These are phyloP conservation scores for Ailuropoda melanoleuca DNA, from an alignment of 2,113 vertebrate species.

Conservation along the genomic window DNA sequence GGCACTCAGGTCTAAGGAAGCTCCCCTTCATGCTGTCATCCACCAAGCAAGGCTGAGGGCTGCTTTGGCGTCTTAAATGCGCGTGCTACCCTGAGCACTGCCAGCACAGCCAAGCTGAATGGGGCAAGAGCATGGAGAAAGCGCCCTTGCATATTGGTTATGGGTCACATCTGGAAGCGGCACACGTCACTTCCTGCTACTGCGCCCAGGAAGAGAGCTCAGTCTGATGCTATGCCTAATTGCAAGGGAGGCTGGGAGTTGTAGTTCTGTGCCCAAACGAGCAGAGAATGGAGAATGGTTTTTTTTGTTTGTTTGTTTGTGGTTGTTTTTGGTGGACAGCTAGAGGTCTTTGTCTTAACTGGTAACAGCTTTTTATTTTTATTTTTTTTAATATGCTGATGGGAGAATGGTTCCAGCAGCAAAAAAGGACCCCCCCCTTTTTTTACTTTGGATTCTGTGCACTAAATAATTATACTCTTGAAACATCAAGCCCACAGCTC, in stretches of 20 bases:
- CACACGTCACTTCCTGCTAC: not conserved
- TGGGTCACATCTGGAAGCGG: not conserved
- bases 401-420: not conserved
- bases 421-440: not conserved
- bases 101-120: not conserved
- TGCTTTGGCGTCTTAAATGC: not conserved
- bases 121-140: not conserved
- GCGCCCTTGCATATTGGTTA: not conserved
- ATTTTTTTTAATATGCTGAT: not conserved
- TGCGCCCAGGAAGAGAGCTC: not conserved
- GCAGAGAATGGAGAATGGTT: not conserved
- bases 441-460: not conserved
- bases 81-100: not conserved
- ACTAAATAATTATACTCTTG: not conserved
- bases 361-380: not conserved
- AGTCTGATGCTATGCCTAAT: not conserved
- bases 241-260: not conserved
- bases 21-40: not conserved
- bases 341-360: not conserved
- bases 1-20: not conserved
- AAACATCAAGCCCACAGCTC: not conserved
- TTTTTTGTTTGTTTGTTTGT: too few relatives aligned
- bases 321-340: not conserved
- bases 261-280: not conserved
- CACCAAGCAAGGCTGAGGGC: not conserved